phyloP scores from a whole-genome alignment of 2,113 vertebrate genomes.

The Ameiurus melas region DNA sequence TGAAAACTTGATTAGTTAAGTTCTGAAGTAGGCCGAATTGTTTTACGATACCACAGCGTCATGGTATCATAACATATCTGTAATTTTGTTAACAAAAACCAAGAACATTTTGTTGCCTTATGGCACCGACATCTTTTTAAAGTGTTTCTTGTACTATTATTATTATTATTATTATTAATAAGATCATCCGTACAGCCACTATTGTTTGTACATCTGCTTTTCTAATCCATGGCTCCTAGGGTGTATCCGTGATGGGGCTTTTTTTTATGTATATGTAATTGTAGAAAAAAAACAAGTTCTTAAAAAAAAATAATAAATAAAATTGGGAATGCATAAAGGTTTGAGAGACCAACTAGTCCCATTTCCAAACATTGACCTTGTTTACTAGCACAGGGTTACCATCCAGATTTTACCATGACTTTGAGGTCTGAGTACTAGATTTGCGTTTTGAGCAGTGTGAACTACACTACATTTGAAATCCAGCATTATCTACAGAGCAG shows the following conservation, averaged over 20 bases:
- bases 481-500: not conserved
- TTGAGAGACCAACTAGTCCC: conserved; percentile 26
- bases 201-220: not conserved
- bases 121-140: not conserved
- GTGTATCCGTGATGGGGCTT: not conserved
- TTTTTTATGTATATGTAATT: not conserved
- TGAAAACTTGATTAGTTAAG: not conserved
- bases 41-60: not conserved
- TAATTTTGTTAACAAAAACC: not conserved
- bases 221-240: not conserved
- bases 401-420: conserved; percentile 46
- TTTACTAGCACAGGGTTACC: conserved; percentile 55
- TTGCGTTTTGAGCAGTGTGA: not conserved
- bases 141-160: not conserved
- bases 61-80: not conserved
- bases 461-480: not conserved
- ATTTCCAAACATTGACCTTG: conserved; percentile 66
- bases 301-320: not conserved
- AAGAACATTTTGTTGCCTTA: not conserved
- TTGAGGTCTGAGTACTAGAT: not conserved
- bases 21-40: not conserved
- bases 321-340: not conserved
- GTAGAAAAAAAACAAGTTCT: not conserved
- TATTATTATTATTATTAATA: not conserved
- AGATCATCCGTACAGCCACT: not conserved